Percentiles rank a stretch among this genome's conserved stretches.
Conservation (phyloP, 53 echinoderm and acorn worm species). For the Astropecten irregularis region DNA sequence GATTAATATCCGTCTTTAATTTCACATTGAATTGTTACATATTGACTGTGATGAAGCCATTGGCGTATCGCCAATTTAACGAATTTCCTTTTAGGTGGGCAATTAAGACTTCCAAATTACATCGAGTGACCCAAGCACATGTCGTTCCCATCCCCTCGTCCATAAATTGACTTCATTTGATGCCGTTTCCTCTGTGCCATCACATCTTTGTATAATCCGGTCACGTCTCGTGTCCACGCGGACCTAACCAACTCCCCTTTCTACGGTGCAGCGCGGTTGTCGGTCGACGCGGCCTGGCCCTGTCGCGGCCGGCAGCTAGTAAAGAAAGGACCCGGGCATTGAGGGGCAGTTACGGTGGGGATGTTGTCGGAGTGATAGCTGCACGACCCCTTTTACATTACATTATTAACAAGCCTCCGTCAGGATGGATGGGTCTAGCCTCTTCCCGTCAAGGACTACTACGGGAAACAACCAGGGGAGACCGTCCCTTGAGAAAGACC, state of each 20-base stretch:
- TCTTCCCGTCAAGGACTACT: background rate
- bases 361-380: conserved; percentile 25
- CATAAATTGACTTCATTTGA: conserved; percentile 6
- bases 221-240: conserved; percentile 29
- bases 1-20: too few species aligned
- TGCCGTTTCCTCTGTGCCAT: background rate
- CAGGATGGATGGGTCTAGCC: background rate
- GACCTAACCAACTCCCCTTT: background rate
- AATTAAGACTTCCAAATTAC: too few species aligned
- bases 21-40: too few species aligned
- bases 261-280: too few species aligned
- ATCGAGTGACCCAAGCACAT: too few species aligned
- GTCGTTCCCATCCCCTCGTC: background rate
- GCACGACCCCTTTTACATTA: conserved; percentile 45
- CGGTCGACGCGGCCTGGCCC: too few species aligned
- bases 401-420: conserved; percentile 47
- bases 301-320: too few species aligned
- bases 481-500: conserved; percentile 38
- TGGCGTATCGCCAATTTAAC: too few species aligned
- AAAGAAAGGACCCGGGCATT: background rate
- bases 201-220: conserved; percentile 12
- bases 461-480: background rate
- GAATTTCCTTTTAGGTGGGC: too few species aligned
- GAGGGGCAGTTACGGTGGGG: conserved; percentile 12
- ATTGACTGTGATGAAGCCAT: too few species aligned